Evolutionary conservation across 2,113 vertebrate species (phyloP).

Genomic region (Eretmochelys imbricata): DNA sequence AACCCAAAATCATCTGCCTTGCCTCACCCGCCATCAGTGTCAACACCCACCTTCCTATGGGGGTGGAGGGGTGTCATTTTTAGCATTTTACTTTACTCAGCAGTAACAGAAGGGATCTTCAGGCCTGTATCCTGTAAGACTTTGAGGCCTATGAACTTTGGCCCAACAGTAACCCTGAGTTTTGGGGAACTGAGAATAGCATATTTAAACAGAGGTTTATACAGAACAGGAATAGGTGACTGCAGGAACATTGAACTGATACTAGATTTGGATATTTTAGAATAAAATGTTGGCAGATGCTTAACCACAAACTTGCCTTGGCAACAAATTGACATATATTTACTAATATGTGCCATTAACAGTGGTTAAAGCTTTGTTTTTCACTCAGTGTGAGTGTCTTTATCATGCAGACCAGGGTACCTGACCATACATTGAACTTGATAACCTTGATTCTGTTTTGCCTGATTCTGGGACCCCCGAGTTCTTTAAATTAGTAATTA

Average conservation of each 20-base stretch:
- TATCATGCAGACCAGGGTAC: not conserved
- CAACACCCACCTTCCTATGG: not conserved
- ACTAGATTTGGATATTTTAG: not conserved
- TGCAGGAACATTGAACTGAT: not conserved
- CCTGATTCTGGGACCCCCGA: not conserved
- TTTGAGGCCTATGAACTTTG: not conserved
- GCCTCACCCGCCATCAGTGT: not conserved
- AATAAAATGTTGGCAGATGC: not conserved
- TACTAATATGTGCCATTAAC: not conserved
- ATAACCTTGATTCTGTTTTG: not conserved
- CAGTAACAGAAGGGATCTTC: not conserved
- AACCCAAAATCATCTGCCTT: not conserved
- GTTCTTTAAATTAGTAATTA: not conserved
- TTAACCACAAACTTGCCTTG: not conserved
- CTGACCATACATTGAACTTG: not conserved
- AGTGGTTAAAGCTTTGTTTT: not conserved
- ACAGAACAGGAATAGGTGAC: not conserved
- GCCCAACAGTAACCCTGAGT: not conserved
- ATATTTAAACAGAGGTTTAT: not conserved
- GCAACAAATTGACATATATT: not conserved
- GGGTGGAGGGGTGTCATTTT: too few species aligned
- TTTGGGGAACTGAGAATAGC: not conserved
- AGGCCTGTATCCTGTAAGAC: not conserved
- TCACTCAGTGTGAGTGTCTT: not conserved
- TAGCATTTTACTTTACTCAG: not conserved